A percentile compares a stretch with the other conserved stretches of the same genome.
phyloP scores from a whole-genome alignment of 2,888 invertebrate genomes.

The Aphrophora alni region DNA sequence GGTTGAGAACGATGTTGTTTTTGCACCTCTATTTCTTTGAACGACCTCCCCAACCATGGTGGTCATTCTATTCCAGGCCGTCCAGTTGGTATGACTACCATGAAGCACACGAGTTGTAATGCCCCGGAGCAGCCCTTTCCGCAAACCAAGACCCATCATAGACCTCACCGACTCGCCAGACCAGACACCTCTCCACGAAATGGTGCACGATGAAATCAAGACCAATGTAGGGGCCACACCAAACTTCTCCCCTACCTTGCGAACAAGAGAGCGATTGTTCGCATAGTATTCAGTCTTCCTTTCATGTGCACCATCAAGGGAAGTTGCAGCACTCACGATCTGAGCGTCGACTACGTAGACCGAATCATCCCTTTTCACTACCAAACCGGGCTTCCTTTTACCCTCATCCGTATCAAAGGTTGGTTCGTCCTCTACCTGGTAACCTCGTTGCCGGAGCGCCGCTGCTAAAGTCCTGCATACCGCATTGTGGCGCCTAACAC shows the following conservation, averaged over 20 bases:
- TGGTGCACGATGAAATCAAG: neutral
- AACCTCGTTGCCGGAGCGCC: neutral
- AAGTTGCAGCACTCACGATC: neutral
- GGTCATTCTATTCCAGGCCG: slow-evolving; percentile 17
- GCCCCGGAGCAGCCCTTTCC: slow-evolving; percentile 47
- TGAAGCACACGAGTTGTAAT: slow-evolving; percentile 34
- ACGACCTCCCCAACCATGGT: neutral
- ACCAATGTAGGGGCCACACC: neutral
- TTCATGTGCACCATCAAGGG: neutral
- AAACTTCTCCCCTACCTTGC: neutral
- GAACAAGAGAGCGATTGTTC: neutral
- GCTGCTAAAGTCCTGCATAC: neutral
- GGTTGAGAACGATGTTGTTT: too few relatives aligned
- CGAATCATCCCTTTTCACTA: neutral
- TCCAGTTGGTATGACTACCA: slow-evolving; percentile 30
- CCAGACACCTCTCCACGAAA: slow-evolving; percentile 33
- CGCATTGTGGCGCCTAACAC: slow-evolving; percentile 52
- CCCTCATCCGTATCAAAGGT: neutral
- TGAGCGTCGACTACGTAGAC: slow-evolving; percentile 18
- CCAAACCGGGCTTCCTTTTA: slow-evolving; percentile 19
- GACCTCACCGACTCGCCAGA: neutral
- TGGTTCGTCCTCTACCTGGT: neutral
- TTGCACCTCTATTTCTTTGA: too few relatives aligned
- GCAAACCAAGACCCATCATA: slow-evolving; percentile 37
- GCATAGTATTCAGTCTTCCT: neutral